These are phyloP conservation scores for Habrosyne pyritoides DNA, from an alignment of 2,888 invertebrate species.

Conservation along the genomic window DNA sequence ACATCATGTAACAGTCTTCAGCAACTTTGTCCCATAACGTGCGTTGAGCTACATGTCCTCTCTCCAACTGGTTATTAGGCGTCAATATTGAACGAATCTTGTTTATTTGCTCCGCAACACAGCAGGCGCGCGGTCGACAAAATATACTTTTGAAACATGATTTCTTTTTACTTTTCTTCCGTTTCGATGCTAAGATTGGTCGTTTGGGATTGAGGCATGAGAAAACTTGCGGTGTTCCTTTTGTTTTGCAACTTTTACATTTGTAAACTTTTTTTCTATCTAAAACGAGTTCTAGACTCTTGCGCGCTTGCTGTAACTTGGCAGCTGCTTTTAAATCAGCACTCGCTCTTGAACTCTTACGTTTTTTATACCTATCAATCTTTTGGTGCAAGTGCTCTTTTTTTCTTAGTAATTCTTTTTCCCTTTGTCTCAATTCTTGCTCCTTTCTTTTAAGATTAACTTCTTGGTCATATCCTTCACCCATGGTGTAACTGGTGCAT, in stretches of 20 bases:
- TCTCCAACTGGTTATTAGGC: background rate
- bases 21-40: slow-evolving; percentile 28
- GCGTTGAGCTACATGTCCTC: background rate
- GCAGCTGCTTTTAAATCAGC: slow-evolving; percentile 36
- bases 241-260: slow-evolving; percentile 17
- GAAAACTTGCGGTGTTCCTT: background rate
- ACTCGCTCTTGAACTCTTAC: slow-evolving; percentile 24
- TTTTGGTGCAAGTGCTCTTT: slow-evolving; percentile 34
- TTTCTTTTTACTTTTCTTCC: slow-evolving; percentile 14
- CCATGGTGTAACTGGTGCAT: background rate
- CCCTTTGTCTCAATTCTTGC: slow-evolving; percentile 26
- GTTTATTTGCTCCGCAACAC: background rate
- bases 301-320: slow-evolving; percentile 41
- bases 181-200: slow-evolving; percentile 8
- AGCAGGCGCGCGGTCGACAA: slow-evolving; percentile 14
- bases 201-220: background rate
- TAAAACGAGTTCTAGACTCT: slow-evolving; percentile 30
- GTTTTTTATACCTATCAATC: slow-evolving; percentile 24
- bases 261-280: slow-evolving; percentile 22
- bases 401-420: slow-evolving; percentile 36
- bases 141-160: slow-evolving; percentile 21
- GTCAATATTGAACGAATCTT: background rate
- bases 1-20: slow-evolving; percentile 47
- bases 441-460: slow-evolving; percentile 25
- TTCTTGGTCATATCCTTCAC: background rate